phyloP scores from a whole-genome alignment of 1,140 invertebrate genomes.

The Heliconius hewitsoni region DNA sequence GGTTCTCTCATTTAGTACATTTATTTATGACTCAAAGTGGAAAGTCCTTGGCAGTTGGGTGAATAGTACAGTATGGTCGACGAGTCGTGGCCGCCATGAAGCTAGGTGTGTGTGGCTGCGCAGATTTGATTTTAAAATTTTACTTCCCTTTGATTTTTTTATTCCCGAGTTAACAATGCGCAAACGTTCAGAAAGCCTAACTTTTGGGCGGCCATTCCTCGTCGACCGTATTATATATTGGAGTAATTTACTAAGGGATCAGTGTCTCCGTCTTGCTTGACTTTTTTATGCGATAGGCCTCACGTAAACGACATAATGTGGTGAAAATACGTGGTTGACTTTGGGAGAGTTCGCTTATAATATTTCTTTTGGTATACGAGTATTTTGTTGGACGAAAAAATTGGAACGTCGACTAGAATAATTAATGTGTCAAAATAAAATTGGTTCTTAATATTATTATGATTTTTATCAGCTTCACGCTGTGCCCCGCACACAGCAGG shows the following conservation, averaged over 20 bases:
- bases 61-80: neutral
- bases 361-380: neutral
- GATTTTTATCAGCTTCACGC: neutral
- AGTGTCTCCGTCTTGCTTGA: constrained; percentile 22
- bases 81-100: too few species aligned
- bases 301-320: constrained; percentile 26
- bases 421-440: neutral
- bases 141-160: too few species aligned
- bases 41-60: constrained; percentile 21
- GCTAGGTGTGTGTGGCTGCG: too few species aligned
- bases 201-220: neutral
- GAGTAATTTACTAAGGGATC: constrained; percentile 29
- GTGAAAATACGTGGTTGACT: constrained; percentile 22
- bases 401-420: neutral
- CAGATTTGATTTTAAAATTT: too few species aligned
- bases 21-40: constrained; percentile 26
- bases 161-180: too few species aligned
- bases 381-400: constrained; percentile 4
- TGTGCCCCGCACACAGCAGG: too few species aligned
- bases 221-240: constrained; percentile 19
- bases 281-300: constrained; percentile 24
- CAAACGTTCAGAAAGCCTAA: too few species aligned
- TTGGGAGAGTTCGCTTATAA: constrained; percentile 10
- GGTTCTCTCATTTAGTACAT: constrained; percentile 20
- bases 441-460: neutral